Evolutionary conservation across 2,113 vertebrate genomes (phyloP).

Genomic region (Festucalex cinctus): DNA sequence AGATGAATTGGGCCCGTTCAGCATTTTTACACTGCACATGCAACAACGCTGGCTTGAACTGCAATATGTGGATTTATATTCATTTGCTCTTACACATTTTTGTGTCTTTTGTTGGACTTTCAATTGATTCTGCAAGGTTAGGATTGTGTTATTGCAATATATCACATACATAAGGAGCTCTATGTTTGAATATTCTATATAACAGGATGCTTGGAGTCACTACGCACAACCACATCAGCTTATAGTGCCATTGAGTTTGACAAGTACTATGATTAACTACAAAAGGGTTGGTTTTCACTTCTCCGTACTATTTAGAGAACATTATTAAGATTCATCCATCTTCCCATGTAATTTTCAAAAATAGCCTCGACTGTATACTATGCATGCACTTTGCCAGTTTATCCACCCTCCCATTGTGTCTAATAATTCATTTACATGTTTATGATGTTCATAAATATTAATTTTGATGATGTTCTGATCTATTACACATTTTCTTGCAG

Average conservation of each 20-base stretch:
- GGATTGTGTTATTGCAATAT: background rate
- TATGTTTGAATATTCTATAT: conserved; percentile 5
- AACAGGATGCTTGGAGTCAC: background rate
- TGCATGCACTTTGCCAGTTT: conserved; percentile 2
- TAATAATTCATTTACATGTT: background rate
- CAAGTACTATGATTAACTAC: background rate
- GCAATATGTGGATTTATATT: background rate
- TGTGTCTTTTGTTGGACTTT: background rate
- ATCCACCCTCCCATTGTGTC: background rate
- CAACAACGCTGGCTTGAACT: background rate
- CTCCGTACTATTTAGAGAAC: background rate
- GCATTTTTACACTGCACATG: background rate
- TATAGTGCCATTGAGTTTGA: background rate
- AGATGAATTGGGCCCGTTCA: background rate
- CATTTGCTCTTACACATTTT: background rate
- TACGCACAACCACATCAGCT: background rate
- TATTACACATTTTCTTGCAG: conserved; percentile 5
- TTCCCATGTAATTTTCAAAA: background rate
- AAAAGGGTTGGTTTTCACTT: background rate
- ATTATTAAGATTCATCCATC: background rate
- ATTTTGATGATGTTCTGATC: background rate
- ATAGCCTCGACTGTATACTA: background rate
- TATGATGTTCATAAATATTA: conserved; percentile 10
- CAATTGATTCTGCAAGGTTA: background rate
- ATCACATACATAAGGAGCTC: background rate